phyloP scores from a whole-genome alignment of 2,888 invertebrate genomes.

The Acheta domesticus region DNA sequence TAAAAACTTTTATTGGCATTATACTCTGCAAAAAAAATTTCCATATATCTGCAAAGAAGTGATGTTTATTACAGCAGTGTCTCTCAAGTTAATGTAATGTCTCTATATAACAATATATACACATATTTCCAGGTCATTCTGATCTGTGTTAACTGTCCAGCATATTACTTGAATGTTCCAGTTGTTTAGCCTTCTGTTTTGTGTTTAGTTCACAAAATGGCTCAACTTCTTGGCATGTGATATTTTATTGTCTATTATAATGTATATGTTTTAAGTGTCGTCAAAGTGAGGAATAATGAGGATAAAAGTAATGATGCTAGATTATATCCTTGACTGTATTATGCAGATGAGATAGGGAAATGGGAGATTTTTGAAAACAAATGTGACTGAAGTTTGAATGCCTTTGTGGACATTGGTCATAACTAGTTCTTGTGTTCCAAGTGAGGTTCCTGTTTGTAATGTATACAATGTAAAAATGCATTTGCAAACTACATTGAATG shows the following conservation, averaged over 20 bases:
- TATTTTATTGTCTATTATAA: constrained; percentile 32
- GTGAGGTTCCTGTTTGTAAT: constrained; percentile 18
- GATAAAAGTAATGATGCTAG: not conserved
- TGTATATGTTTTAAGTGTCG: constrained; percentile 23
- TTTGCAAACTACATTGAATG: not conserved
- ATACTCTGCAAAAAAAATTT: not conserved
- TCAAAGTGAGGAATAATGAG: not conserved
- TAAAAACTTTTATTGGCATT: constrained; percentile 1
- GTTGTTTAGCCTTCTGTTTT: not conserved
- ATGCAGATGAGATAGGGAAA: not conserved
- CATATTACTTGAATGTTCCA: not conserved
- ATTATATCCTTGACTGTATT: constrained; percentile 2
- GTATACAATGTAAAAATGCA: not conserved
- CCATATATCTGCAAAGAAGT: not conserved
- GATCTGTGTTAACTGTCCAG: not conserved
- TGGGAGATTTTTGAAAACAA: constrained; percentile 20
- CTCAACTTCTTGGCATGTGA: constrained; percentile 39
- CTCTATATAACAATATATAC: constrained; percentile 6
- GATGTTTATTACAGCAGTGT: not conserved
- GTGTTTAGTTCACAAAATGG: constrained; percentile 28
- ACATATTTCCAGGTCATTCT: constrained; percentile 9
- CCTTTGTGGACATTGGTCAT: not conserved
- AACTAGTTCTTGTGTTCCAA: not conserved
- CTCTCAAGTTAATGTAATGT: constrained; percentile 1
- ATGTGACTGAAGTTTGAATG: constrained; percentile 18